Conservation (phyloP, 2,797 vertebrate genomes). For the Buphagus erythrorhynchus region DNA sequence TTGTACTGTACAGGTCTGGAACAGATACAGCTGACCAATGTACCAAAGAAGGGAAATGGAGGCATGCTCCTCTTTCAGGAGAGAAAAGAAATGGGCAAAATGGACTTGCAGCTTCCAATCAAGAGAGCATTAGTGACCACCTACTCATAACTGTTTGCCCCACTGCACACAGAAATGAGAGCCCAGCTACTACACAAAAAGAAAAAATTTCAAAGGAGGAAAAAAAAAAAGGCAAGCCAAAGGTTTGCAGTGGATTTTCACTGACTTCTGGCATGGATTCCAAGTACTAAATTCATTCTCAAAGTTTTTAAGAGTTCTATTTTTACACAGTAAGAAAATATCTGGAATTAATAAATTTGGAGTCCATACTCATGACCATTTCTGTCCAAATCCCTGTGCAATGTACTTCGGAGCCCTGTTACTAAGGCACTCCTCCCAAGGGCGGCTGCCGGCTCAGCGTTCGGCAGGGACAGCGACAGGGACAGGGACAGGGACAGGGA, state of each 20-base stretch:
- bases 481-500: too few species aligned
- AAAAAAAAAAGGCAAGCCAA: background rate
- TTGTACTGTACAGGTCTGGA: background rate
- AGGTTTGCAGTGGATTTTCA: background rate
- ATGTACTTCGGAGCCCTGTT: background rate
- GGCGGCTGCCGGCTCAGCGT: background rate
- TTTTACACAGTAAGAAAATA: background rate
- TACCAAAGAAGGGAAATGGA: background rate
- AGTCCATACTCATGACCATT: background rate
- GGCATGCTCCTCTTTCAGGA: background rate
- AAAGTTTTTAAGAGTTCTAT: background rate
- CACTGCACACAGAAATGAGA: background rate
- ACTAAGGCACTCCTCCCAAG: background rate
- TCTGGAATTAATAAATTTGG: background rate
- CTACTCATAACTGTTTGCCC: background rate
- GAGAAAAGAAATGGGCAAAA: background rate
- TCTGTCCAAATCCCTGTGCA: background rate
- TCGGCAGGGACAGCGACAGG: too few species aligned
- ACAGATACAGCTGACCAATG: background rate
- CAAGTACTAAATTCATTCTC: background rate
- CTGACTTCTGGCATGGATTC: background rate
- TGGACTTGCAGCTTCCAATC: background rate
- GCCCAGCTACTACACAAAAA: background rate
- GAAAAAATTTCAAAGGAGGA: background rate
- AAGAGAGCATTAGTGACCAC: background rate